Percentiles rank a stretch among this genome's conserved stretches.
Conservation (phyloP, 2,113 vertebrate genomes). For the Cricetomys ansorgei region DNA sequence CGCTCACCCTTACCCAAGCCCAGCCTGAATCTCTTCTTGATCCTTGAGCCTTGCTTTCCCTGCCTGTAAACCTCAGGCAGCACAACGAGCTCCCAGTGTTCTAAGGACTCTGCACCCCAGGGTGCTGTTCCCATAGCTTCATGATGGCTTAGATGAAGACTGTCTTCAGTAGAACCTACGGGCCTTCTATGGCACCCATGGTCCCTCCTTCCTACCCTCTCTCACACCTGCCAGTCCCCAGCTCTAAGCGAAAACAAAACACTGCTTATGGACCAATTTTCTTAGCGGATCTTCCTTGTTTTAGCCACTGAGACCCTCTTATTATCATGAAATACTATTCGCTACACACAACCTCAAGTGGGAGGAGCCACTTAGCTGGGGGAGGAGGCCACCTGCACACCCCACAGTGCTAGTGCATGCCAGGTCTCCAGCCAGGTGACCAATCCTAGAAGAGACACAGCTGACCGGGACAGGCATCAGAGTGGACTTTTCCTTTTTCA, state of each 20-base stretch:
- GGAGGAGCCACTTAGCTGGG: background rate
- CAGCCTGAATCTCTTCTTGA: background rate
- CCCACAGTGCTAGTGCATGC: fast-evolving
- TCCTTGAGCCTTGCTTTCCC: background rate
- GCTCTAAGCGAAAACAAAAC: background rate
- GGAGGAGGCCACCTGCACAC: background rate
- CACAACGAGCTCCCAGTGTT: too few relatives aligned
- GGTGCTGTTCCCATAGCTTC: background rate
- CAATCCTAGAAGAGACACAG: background rate
- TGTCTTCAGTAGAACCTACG: background rate
- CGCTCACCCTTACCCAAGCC: too few relatives aligned
- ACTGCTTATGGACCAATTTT: background rate
- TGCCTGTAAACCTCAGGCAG: background rate
- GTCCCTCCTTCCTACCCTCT: background rate
- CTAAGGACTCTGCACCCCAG: background rate
- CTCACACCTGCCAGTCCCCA: background rate
- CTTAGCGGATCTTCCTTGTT: background rate
- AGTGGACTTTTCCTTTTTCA: background rate
- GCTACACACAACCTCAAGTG: background rate
- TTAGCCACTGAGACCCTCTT: background rate
- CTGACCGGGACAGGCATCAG: background rate
- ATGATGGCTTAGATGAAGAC: background rate
- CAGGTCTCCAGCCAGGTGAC: background rate
- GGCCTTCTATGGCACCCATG: background rate
- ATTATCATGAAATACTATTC: background rate